phyloP scores from a whole-genome alignment of 2,113 vertebrate species.

The Dinomys branickii region DNA sequence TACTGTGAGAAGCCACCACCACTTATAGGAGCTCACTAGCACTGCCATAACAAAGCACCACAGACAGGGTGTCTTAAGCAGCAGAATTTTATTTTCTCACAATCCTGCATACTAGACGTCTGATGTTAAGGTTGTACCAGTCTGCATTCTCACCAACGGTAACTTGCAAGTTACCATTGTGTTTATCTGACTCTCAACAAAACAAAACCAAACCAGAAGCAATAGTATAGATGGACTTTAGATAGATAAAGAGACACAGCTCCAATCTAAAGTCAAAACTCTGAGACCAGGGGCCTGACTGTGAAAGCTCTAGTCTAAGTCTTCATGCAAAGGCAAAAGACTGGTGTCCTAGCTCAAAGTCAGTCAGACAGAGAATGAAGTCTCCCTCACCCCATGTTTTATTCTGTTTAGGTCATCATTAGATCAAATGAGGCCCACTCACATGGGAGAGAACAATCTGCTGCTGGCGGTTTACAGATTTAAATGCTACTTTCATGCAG shows the following conservation, averaged over 20 bases:
- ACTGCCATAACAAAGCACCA: background rate
- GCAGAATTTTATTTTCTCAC: background rate
- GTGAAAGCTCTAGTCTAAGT: background rate
- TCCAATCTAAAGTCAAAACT: background rate
- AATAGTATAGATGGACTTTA: background rate
- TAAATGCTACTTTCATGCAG: background rate
- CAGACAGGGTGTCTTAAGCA: background rate
- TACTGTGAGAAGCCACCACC: background rate
- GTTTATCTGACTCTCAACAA: background rate
- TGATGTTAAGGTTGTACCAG: background rate
- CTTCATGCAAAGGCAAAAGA: background rate
- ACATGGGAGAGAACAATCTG: too few species aligned
- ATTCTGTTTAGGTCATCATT: too few species aligned
- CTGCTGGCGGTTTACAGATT: background rate
- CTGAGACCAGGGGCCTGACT: too few species aligned
- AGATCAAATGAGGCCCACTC: too few species aligned
- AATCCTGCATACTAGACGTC: background rate
- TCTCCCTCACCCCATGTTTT: background rate
- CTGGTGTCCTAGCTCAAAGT: background rate
- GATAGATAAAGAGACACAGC: background rate
- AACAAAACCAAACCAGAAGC: background rate
- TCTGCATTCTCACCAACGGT: too few species aligned
- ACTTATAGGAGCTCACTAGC: too few species aligned
- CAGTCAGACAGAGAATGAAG: background rate
- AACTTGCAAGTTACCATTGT: background rate